Evolutionary conservation across 2,113 vertebrate species (phyloP), one percentile per base, ranked within the genome.

Genomic region (Cyanistes caeruleus): DNA sequence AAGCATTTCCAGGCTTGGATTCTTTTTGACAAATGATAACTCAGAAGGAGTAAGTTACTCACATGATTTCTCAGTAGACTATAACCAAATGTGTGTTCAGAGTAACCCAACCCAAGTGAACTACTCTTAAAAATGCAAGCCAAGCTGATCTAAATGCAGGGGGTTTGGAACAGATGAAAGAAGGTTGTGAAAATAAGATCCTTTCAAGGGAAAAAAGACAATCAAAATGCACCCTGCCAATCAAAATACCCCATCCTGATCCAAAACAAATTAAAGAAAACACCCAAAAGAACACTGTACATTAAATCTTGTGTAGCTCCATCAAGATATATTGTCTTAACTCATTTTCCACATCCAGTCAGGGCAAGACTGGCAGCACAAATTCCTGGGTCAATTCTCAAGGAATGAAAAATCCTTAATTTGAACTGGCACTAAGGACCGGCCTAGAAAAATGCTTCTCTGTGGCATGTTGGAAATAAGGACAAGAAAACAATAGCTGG

Each of bases 141-240:
- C 85, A 94, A 86, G 35, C n/a, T 94, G 79, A 90, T 86, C 39
- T 84, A 86, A 92, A 93, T 78, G 60, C 31, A 53, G 39, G 11
- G 52, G 20, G 1, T 95, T 96, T 92, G 87, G 82, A 96, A 83
- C 49, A 74, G 73, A 88, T 70, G 59, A 80, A 90, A 87, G 37
- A 76, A 87, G 25, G 16, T 64, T 28, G 58, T 56, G 88, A 92
- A 93, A 90, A 96, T 81, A 72, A 65, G 37, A 60, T 49, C 37
- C 5, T 81, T 90, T 93, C 60, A 92, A 92, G 63, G 31, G 67
- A 85, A 85, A 49, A 23, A 82, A 78, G 85, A 88, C 35, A 74
- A 95, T 97, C 76, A 81, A 93, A 90, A 78, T 81, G 20, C 15
- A 78, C 30, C 12, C 37, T 86, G 64, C 76, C 93, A 92, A 64